Conservation (phyloP, 2,113 vertebrate species). For the Osmerus eperlanus region DNA sequence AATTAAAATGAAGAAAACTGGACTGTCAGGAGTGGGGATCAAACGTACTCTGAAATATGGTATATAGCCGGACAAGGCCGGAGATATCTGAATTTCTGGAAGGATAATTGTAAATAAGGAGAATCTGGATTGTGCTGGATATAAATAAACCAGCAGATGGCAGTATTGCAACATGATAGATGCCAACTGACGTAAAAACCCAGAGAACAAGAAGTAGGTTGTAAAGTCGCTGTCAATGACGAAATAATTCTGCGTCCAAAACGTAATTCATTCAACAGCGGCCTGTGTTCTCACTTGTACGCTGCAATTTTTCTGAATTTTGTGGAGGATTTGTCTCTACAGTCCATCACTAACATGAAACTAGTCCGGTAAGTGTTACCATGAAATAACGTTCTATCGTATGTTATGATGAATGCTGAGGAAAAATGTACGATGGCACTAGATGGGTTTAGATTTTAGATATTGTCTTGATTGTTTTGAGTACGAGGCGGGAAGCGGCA, state of each 20-base stretch:
- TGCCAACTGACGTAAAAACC: neutral
- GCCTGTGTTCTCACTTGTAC: slow-evolving; percentile 41
- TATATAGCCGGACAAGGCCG: no score
- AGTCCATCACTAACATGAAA: slow-evolving; percentile 72
- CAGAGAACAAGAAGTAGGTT: neutral
- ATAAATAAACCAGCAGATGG: neutral
- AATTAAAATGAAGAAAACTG: no score
- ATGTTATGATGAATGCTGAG: rapidly evolving
- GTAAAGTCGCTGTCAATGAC: slow-evolving; percentile 35
- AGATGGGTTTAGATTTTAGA: slow-evolving; percentile 65
- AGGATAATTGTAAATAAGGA: neutral
- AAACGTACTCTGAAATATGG: no score
- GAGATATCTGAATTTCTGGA: no score
- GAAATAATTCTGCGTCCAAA: slow-evolving; percentile 20
- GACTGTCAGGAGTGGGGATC: no score
- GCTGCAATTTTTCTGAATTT: slow-evolving; percentile 64
- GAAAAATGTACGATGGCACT: rapidly evolving
- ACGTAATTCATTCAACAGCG: slow-evolving; percentile 45
- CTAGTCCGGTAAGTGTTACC: slow-evolving; percentile 68
- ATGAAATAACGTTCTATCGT: rapidly evolving
- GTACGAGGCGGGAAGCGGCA: slow-evolving; percentile 63
- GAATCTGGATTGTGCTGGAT: neutral
- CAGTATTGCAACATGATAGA: neutral
- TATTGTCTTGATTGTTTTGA: neutral
- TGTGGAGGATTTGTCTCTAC: slow-evolving; percentile 58